Percentiles rank a stretch among this genome's conserved stretches.
phyloP scores from a whole-genome alignment of 2,797 vertebrate species.

The Spheniscus humboldti region DNA sequence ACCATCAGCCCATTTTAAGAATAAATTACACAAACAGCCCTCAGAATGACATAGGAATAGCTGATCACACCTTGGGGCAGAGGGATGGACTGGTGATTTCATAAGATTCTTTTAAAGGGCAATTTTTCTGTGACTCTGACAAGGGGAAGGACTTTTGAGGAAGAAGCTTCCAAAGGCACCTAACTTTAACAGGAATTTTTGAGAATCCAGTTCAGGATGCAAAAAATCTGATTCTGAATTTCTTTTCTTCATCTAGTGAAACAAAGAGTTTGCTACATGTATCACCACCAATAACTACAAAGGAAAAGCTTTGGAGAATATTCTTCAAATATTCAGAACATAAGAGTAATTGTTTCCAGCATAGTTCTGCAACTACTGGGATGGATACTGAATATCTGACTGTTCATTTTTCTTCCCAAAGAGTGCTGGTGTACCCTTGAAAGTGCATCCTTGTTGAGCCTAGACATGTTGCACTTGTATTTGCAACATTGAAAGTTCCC shows the following conservation, averaged over 20 bases:
- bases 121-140: not conserved
- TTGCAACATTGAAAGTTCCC: not conserved
- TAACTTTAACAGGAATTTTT: not conserved
- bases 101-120: not conserved
- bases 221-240: not conserved
- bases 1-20: not conserved
- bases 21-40: not conserved
- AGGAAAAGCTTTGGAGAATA: not conserved
- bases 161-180: not conserved
- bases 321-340: not conserved
- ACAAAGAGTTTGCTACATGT: not conserved
- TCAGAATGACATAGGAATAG: not conserved
- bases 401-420: not conserved
- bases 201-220: not conserved
- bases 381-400: not conserved
- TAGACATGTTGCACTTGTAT: not conserved
- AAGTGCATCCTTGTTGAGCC: not conserved
- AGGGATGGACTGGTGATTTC: not conserved
- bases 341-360: not conserved
- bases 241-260: not conserved
- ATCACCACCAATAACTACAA: not conserved
- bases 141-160: not conserved
- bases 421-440: not conserved
- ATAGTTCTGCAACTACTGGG: not conserved
- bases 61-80: not conserved